Evolutionary conservation across 1,140 invertebrate species (phyloP), one percentile per base, ranked within the genome.

Genomic region (Ericerus pela): DNA sequence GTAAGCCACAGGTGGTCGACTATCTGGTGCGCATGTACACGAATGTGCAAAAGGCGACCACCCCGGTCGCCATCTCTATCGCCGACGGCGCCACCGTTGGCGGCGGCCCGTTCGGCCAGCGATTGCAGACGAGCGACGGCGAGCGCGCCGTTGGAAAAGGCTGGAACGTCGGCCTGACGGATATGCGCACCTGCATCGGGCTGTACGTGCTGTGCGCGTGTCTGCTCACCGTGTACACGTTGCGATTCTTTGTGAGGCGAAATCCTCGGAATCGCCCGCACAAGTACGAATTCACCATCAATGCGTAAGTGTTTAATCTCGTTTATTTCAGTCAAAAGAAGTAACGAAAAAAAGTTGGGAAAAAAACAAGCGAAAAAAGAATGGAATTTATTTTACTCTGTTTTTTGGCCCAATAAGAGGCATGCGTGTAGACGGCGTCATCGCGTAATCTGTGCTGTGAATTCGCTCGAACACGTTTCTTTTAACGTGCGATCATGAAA

Each of bases 11-110:
- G 55, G 85, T 94, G 1, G 70, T 89, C 24, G 62, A 72, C 22
- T 94, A 88, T 68, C 69, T 96, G 8, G 78, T 81, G 53, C 72
- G 70, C 27, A 79, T 91, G 58, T 92, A 95, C 74, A 73, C 57
- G 68, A 71, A 52, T 63, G 68, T 53, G 3, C 26, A 47, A 12
- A 4, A 47, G 20, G 41, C 26, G 11, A 24, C 26, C 12, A 22
- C 41, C 12, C 41, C 26, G 16, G 12, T 8, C 18, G 41, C 20
- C 41, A 24, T 24, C 2, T 47, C 41, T 22, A 24, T 24, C 8
- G 26, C 41, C 10, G 41, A 47, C 11, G 10, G 22, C 11, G 41
- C 20, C 8, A 47, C 22, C 11, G 12, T 47, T 4, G 26, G 8
- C 8, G 26, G 41, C 41, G 41, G 26, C 22, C 10, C 8, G 16